These are phyloP conservation scores for Heliconius hortense DNA, from an alignment of 2,888 invertebrate genomes.

Conservation along the genomic window DNA sequence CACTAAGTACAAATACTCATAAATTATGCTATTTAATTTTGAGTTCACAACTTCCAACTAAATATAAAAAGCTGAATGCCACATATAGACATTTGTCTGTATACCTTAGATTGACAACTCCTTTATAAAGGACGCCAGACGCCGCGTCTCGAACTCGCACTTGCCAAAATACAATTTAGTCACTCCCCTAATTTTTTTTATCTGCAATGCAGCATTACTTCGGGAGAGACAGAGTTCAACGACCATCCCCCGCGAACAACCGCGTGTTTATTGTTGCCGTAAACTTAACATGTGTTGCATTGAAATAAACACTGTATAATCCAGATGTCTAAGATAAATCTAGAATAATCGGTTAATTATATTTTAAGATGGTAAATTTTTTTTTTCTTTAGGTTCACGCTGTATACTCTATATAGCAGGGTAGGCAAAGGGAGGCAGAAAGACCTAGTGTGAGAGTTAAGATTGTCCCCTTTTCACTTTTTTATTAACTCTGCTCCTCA, in stretches of 20 bases:
- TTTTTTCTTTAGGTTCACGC: not conserved
- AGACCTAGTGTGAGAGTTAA: too few species aligned
- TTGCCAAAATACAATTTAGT: conserved; percentile 22
- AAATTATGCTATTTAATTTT: too few species aligned
- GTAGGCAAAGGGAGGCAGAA: too few species aligned
- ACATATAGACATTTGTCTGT: too few species aligned
- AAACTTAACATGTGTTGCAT: conserved; percentile 32
- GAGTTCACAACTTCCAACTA: too few species aligned
- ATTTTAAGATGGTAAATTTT: not conserved
- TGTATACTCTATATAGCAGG: not conserved
- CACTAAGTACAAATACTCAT: not conserved
- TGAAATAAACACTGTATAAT: conserved; percentile 37
- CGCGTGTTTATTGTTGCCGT: not conserved
- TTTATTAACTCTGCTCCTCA: too few species aligned
- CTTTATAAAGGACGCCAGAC: conserved; percentile 3
- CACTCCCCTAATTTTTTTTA: conserved; percentile 20
- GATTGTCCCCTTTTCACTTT: too few species aligned
- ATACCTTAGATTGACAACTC: not conserved
- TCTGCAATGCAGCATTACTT: conserved; percentile 28
- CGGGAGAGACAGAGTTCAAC: conserved; percentile 26
- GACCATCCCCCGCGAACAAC: conserved; percentile 37
- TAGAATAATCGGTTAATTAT: conserved; percentile 13
- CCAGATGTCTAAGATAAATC: conserved; percentile 31
- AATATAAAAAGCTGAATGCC: too few species aligned
- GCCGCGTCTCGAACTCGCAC: conserved; percentile 22